phyloP scores from a whole-genome alignment of 2,888 invertebrate genomes.

The Aporophyla lueneburgensis region DNA sequence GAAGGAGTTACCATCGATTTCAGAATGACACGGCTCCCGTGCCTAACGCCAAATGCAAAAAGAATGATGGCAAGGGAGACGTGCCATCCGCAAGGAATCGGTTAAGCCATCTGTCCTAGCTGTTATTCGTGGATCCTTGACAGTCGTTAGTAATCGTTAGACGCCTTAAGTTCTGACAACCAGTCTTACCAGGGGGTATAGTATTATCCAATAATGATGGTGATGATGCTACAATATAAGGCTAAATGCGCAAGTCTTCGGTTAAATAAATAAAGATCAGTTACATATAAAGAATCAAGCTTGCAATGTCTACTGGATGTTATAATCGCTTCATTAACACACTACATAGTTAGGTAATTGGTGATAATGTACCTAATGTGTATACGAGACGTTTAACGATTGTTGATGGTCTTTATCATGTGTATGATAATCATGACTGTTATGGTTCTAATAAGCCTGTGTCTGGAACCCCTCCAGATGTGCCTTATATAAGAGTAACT shows the following conservation, averaged over 20 bases:
- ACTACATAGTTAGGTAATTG: slow-evolving; percentile 42
- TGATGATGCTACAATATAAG: background rate
- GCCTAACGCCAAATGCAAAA: no score
- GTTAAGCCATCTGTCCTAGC: no score
- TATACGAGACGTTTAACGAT: slow-evolving; percentile 34
- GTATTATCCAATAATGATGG: no score
- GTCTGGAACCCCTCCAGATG: slow-evolving; percentile 43
- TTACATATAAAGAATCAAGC: background rate
- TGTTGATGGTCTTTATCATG: slow-evolving; percentile 57
- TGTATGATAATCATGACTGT: slow-evolving; percentile 49
- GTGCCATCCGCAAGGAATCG: no score
- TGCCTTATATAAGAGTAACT: slow-evolving; percentile 1
- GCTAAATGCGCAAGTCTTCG: background rate
- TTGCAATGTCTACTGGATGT: slow-evolving; percentile 11
- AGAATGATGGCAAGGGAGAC: no score
- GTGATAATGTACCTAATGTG: slow-evolving; percentile 46
- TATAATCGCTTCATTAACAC: slow-evolving; percentile 46
- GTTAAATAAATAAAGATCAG: background rate
- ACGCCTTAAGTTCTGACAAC: no score
- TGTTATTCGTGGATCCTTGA: no score
- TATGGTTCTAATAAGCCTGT: slow-evolving; percentile 25
- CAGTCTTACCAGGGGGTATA: no score
- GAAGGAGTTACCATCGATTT: no score
- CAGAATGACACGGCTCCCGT: no score
- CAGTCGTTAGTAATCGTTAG: no score